Evolutionary conservation across 2,797 vertebrate genomes (phyloP).

Genomic region (Micrastur ruficollis): DNA sequence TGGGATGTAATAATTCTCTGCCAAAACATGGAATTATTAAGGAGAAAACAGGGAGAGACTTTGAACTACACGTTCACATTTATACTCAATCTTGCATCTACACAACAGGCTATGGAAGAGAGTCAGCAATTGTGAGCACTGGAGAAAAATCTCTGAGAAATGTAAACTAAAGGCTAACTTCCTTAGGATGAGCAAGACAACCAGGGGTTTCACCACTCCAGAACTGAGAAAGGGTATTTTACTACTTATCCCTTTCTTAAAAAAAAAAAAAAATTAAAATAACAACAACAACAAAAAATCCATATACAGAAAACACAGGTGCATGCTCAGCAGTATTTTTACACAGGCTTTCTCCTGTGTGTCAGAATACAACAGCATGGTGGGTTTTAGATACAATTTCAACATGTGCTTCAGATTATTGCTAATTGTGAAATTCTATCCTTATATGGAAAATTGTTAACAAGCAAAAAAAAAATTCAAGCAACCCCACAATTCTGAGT

Average conservation of each 20-base stretch:
- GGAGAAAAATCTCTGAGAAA: not conserved
- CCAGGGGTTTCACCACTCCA: not conserved
- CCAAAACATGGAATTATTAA: not conserved
- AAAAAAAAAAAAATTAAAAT: too few relatives aligned
- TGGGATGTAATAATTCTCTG: not conserved
- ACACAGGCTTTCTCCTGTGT: not conserved
- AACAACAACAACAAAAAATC: too few relatives aligned
- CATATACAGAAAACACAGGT: not conserved
- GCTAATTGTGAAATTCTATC: not conserved
- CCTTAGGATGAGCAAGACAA: not conserved
- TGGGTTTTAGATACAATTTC: not conserved
- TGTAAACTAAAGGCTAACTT: not conserved
- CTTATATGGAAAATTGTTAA: not conserved
- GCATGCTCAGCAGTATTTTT: fast-evolving
- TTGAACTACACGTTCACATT: not conserved
- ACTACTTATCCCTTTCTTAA: not conserved
- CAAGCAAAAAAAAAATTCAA: not conserved
- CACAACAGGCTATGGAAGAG: not conserved
- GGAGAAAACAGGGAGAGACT: not conserved
- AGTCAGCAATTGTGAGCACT: not conserved
- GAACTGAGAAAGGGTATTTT: not conserved
- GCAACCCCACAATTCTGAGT: not conserved
- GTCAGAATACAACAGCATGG: not conserved
- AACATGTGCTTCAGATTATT: not conserved
- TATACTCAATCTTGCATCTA: not conserved